Evolutionary conservation across 2,797 vertebrate genomes (phyloP).

Genomic region (Mus caroli): DNA sequence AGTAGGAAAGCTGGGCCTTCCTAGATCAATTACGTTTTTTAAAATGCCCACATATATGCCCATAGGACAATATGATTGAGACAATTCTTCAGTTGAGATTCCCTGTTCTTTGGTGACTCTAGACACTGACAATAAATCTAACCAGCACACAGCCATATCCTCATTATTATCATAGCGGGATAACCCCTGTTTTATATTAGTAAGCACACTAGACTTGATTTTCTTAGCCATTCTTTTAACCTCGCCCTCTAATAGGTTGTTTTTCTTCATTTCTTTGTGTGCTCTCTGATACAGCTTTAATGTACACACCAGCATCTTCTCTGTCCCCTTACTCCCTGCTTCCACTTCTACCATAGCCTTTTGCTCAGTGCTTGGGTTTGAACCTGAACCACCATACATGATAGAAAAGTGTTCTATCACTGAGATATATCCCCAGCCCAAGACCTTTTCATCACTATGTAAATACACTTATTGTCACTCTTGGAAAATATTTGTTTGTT

Average conservation of each 20-base stretch:
- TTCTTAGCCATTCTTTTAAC: conserved; percentile 4
- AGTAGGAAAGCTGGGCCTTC: not conserved
- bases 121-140: not conserved
- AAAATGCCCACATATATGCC: not conserved
- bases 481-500: not conserved
- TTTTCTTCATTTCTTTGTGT: not conserved
- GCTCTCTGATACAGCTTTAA: not conserved
- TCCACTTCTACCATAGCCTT: not conserved
- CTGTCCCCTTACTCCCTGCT: not conserved
- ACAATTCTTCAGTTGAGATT: not conserved
- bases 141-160: not conserved
- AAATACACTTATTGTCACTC: not conserved
- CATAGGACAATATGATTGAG: not conserved
- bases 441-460: not conserved
- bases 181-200: not conserved
- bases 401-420: not conserved
- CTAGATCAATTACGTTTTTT: not conserved
- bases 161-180: not conserved
- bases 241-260: not conserved
- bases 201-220: not conserved
- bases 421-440: not conserved
- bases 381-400: not conserved
- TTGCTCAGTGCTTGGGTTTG: not conserved
- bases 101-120: not conserved
- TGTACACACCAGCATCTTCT: conserved; percentile 1